Evolutionary conservation across 2,797 vertebrate species (phyloP), one percentile per base, ranked within the genome.

Genomic region (Platyrinchus mystaceus): DNA sequence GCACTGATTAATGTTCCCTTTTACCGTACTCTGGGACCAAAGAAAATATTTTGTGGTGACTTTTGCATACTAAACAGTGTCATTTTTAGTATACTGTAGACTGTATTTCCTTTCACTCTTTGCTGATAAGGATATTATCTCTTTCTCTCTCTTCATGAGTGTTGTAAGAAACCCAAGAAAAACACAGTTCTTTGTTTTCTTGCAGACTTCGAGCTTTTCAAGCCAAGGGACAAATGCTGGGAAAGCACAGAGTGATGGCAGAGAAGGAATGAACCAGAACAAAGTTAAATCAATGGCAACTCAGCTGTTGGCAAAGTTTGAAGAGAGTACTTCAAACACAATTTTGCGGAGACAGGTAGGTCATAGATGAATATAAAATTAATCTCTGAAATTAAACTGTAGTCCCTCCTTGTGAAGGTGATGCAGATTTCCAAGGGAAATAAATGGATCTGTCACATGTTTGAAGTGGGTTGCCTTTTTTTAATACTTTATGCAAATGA

Each of bases 201-300:
- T 96, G 49, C 95, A 99, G 99, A 94, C 97, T 76, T 98, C 98
- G 32, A 97, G 96, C 82, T 93, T 98, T 93, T 97, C 98, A 66
- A 98, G 95, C 89, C 98, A 97, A 88, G 98, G 97, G 43, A 82
- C 96, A 70, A 96, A 97, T 37, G 60, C 92, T 43, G 90, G 71
- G 69, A 97, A 70, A 62, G 98, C 99, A 10, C 88, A 86, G 12
- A 85, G 23, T 41, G 97, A 98, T 52, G 94, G 97, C 49, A 99
- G 97, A 93, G 98, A 99, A 96, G 95, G 95, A 43, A 71, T 86
- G 20, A 98, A 98, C 94, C 98, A 97, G 93, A 99, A 99, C 96
- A 99, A 98, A 98, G 99, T 99, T 82, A 99, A 99, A 95, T 99
- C 98, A 50, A 99, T 99, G 98, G 98, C 99, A 44, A 98, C 97